Evolutionary conservation across 2,113 vertebrate genomes (phyloP), one percentile per base, ranked within the genome.

Genomic region (Megaceryle torquata): DNA sequence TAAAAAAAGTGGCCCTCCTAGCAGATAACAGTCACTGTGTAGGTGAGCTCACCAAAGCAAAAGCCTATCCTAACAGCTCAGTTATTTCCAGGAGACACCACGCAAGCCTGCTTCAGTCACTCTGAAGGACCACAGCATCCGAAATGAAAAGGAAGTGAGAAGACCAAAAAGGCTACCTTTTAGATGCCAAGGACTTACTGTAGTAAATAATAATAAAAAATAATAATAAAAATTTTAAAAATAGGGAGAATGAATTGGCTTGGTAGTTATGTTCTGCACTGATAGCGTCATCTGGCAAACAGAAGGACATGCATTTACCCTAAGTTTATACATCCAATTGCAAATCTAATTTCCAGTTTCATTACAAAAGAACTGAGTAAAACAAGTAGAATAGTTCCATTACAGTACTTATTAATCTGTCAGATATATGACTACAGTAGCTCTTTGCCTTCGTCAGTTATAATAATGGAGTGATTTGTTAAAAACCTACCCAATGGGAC

Each of bases 51-150:
- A 18, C 15, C n/a, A 84, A 72, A 91, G 31, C 16, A 56, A 15
- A 69, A 37, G 5, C 10, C 82, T 61, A 16, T 37, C 54, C 59
- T n/a, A 56, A 56, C 14, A 84, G 21, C 10, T 3, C 1, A 0
- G 25, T 33, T 72, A 12, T 10, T 67, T 43, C 39, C 59, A 43
- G 9, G 15, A 35, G 41, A 71, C 33, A 60, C 3, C 54, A 41
- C 25, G 28, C 8, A 41, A 64, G 35, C 33, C 35, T 67, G 37
- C 69, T 54, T 15, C 17, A 6, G 7, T 8, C 0, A 0, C 16
- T 48, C 35, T 61, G 26, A 60, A 75, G 20, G 22, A 68, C 78
- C 4, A 12, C 1, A 8, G 7, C 26, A 86, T 15, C 37, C 18
- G 33, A 86, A 89, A 70, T 2, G 5, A 19, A 91, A 81, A 46